Percentiles rank a stretch among this genome's conserved stretches.
Conservation (phyloP, 2,888 invertebrate species). For the Horisme vitalbata region DNA sequence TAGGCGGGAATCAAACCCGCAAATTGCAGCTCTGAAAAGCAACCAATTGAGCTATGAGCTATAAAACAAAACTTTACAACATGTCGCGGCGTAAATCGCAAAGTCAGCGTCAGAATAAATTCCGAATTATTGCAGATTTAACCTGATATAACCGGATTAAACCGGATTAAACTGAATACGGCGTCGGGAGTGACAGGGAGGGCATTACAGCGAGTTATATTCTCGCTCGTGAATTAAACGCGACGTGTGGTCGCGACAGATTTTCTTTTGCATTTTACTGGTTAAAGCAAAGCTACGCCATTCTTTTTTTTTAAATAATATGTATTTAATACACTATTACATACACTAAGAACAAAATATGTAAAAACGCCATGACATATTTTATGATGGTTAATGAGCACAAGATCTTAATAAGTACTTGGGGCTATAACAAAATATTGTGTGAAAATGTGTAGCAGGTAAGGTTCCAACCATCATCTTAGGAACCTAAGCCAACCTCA, state of each 20-base stretch:
- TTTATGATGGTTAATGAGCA: too few relatives aligned
- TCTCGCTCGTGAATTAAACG: conserved; percentile 13
- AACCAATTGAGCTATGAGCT: too few relatives aligned
- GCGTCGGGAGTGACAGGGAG: conserved; percentile 25
- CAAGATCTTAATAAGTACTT: too few relatives aligned
- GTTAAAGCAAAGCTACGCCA: not conserved
- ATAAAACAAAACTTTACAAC: conserved; percentile 1
- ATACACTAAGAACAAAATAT: too few relatives aligned
- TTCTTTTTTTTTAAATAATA: too few relatives aligned
- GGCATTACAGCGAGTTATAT: conserved; percentile 8
- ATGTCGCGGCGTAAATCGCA: conserved; percentile 15
- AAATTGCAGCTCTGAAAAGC: too few relatives aligned
- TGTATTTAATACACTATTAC: not conserved
- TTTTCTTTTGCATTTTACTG: conserved; percentile 1
- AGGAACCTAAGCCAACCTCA: too few relatives aligned
- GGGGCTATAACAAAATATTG: too few relatives aligned
- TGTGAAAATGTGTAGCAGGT: too few relatives aligned
- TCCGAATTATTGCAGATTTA: conserved; percentile 44
- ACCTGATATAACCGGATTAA: conserved; percentile 39
- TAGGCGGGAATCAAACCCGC: too few relatives aligned
- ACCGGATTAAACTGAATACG: conserved; percentile 40
- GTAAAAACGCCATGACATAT: too few relatives aligned
- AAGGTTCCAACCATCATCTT: too few relatives aligned
- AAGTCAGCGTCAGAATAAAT: conserved; percentile 35
- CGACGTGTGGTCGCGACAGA: conserved; percentile 13